phyloP scores from a whole-genome alignment of 2,797 vertebrate genomes.

The Lacerta viridis region DNA sequence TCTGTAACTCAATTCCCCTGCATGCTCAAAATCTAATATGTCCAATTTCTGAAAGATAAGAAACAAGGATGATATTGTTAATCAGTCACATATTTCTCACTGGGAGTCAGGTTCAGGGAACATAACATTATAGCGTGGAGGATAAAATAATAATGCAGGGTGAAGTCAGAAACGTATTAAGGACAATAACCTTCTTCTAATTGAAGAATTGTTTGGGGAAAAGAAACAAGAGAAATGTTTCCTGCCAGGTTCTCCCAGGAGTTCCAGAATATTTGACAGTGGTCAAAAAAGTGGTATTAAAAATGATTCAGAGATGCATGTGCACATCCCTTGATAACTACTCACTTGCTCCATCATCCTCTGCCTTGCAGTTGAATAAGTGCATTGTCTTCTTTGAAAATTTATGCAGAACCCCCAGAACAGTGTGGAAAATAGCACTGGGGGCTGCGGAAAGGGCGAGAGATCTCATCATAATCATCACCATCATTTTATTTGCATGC shows the following conservation, averaged over 20 bases:
- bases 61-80: conserved; percentile 42
- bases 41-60: conserved; percentile 39
- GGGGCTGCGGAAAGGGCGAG: background rate
- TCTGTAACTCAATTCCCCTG: conserved; percentile 54
- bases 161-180: conserved; percentile 34
- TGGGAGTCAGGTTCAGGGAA: conserved; percentile 41
- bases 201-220: conserved; percentile 12
- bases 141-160: conserved; percentile 29
- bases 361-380: background rate
- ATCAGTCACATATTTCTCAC: conserved; percentile 59
- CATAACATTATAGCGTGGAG: conserved; percentile 41
- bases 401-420: background rate
- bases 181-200: conserved; percentile 49
- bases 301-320: background rate
- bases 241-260: background rate
- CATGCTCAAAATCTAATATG: conserved; percentile 29
- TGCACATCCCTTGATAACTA: conserved; percentile 6
- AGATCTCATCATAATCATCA: background rate
- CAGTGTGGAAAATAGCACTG: background rate
- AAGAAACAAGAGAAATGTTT: conserved; percentile 13
- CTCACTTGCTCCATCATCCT: background rate
- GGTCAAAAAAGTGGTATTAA: conserved; percentile 12
- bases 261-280: conserved; percentile 34
- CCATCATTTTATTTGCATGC: too few relatives aligned
- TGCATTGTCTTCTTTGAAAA: background rate